Conservation (phyloP, 1,140 invertebrate species). For the Oscheius sp. region DNA sequence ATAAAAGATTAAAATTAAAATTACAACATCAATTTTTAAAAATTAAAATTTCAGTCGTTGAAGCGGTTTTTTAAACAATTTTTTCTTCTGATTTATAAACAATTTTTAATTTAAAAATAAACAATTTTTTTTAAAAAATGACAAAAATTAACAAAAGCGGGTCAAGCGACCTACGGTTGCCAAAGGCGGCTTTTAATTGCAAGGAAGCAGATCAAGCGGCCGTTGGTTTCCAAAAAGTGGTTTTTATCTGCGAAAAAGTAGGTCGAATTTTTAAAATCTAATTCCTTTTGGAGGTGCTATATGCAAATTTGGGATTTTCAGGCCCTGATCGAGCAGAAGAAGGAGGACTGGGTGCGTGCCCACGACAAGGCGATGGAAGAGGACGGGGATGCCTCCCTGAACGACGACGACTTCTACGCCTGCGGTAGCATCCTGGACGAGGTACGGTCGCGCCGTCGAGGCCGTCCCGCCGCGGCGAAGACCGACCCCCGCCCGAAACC, state of each 20-base stretch:
- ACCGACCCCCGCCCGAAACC: conserved; percentile 14
- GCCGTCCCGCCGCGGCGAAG: no score
- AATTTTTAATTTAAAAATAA: neutral
- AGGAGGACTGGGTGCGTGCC: conserved; percentile 40
- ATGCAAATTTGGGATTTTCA: no score
- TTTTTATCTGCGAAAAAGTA: neutral
- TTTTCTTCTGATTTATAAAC: neutral
- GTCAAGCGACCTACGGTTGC: no score
- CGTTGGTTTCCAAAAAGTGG: neutral
- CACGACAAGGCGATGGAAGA: conserved; percentile 37
- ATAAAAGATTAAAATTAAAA: no score
- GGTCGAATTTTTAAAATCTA: neutral
- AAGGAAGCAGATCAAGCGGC: no score
- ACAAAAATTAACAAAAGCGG: no score
- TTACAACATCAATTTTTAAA: no score
- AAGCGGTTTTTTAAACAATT: no score
- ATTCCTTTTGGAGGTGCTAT: no score
- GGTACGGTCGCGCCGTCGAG: conserved; percentile 31
- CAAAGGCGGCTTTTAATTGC: no score
- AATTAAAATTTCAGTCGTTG: no score
- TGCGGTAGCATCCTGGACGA: conserved; percentile 20
- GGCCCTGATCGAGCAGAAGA: conserved; percentile 37
- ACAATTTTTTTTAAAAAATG: neutral
- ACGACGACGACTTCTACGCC: conserved; percentile 10
- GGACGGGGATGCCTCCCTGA: neutral